These are phyloP conservation scores for Acholoe squamosa DNA, from an alignment of 2,888 invertebrate species.

Conservation along the genomic window DNA sequence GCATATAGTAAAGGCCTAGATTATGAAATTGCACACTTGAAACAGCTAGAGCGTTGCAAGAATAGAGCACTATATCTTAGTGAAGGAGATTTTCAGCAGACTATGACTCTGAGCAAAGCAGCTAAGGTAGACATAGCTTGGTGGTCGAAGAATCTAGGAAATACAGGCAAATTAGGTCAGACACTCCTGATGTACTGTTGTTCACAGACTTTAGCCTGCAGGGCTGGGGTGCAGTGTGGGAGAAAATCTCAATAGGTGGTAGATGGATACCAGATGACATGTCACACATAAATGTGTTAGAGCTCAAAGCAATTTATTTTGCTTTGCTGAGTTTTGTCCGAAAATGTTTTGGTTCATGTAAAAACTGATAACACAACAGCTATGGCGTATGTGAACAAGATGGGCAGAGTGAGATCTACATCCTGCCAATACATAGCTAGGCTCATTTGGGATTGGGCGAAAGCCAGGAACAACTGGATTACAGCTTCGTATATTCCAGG, in stretches of 20 bases:
- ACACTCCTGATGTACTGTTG: background rate
- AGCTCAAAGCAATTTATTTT: background rate
- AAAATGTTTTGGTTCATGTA: background rate
- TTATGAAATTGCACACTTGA: background rate
- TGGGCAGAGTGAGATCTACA: background rate
- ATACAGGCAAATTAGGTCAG: background rate
- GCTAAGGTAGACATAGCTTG: background rate
- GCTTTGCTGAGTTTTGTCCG: background rate
- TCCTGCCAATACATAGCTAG: background rate
- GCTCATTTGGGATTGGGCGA: background rate
- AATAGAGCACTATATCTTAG: background rate
- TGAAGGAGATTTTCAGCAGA: background rate
- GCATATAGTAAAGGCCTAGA: background rate
- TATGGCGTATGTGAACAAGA: background rate
- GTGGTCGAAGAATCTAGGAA: background rate
- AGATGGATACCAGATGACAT: background rate
- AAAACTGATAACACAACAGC: slow-evolving; percentile 7
- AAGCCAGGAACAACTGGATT: background rate
- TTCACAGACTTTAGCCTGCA: background rate
- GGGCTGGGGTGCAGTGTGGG: background rate
- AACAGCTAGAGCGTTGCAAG: background rate
- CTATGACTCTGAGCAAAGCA: background rate
- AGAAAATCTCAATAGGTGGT: background rate
- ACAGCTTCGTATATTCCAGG: background rate
- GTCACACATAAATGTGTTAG: background rate